Conservation (phyloP, 2,113 vertebrate species). For the Morone chrysops region DNA sequence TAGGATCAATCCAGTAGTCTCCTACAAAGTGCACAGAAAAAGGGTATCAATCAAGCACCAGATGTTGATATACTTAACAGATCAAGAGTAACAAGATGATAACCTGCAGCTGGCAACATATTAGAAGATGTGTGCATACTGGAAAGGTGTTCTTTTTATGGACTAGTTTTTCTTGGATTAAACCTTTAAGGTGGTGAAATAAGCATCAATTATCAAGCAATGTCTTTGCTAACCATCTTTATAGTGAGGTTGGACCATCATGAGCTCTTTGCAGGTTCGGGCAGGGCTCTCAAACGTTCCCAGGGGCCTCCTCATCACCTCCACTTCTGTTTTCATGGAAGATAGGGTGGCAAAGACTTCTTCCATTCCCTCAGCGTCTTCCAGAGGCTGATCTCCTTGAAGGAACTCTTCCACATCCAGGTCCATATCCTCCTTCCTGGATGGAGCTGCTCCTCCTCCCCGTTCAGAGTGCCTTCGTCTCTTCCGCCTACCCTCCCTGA, state of each 20-base stretch:
- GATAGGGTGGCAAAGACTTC: constrained; percentile 90
- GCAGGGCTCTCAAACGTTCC: constrained; percentile 91
- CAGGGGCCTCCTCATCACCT: constrained; percentile 87
- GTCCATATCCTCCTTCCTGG: constrained; percentile 68
- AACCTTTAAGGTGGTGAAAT: background rate
- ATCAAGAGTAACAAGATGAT: constrained; percentile 20
- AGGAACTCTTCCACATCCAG: constrained; percentile 61
- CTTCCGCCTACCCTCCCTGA: constrained; percentile 79
- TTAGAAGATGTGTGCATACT: background rate
- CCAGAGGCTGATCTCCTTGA: constrained; percentile 73
- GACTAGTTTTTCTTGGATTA: background rate
- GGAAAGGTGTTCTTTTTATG: background rate
- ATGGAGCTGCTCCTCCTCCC: constrained; percentile 52
- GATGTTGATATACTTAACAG: constrained; percentile 26
- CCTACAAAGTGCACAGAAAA: constrained; percentile 78
- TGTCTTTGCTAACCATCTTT: constrained; percentile 84
- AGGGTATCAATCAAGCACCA: constrained; percentile 21
- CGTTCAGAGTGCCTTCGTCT: constrained; percentile 71
- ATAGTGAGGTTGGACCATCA: constrained; percentile 87
- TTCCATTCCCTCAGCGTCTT: constrained; percentile 88
- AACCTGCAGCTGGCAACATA: background rate
- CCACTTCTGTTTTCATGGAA: constrained; percentile 90
- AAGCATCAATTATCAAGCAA: background rate
- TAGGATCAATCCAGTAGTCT: constrained; percentile 97
- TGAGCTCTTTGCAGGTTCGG: constrained; percentile 91